A percentile compares a stretch with the other conserved stretches of the same genome.
Evolutionary conservation across 2,113 vertebrate species (phyloP).

Genomic region (crab-eating macaque (Macaca fascicularis)): T2T-MFA8v1.1 NC_088395.1:20670001-20670500

Average conservation of each 20-base stretch:
- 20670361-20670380: not conserved
- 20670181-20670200: not conserved
- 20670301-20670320: not conserved
- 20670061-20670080: not conserved
- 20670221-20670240: not conserved
- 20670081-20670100: not conserved
- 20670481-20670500: too few relatives aligned
- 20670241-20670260: constrained; percentile 13
- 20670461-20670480: too few relatives aligned
- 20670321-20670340: not conserved
- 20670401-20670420: not conserved
- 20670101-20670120: not conserved
- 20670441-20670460: too few relatives aligned
- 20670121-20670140: not conserved
- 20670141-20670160: not conserved
- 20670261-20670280: not conserved
- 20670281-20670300: not conserved
- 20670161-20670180: not conserved
- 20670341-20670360: not conserved
- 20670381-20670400: not conserved
- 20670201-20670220: not conserved
- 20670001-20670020: not conserved
- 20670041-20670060: not conserved
- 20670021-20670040: not conserved
- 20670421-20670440: not conserved